Percentiles rank a stretch among this genome's conserved stretches.
These are phyloP conservation scores for Thryonomys swinderianus DNA, from an alignment of 2,113 vertebrate species.

Conservation along the genomic window DNA sequence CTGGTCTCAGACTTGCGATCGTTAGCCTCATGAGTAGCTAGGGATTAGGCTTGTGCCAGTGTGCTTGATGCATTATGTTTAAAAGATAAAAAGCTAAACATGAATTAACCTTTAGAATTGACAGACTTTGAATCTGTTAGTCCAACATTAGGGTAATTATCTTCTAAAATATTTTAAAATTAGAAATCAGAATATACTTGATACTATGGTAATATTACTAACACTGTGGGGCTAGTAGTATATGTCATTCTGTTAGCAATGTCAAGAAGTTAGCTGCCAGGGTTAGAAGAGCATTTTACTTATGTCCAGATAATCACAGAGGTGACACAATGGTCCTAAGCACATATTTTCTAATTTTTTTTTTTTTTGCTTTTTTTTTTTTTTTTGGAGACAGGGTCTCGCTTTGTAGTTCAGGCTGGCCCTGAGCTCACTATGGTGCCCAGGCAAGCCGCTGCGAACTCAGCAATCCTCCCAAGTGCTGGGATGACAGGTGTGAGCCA, in stretches of 20 bases:
- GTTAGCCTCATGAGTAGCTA: neutral
- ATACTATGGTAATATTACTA: neutral
- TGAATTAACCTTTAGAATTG: constrained; percentile 24
- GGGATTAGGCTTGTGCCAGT: neutral
- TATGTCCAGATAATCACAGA: neutral
- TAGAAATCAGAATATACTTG: constrained; percentile 11
- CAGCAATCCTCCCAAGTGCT: too few relatives aligned
- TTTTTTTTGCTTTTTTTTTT: too few relatives aligned
- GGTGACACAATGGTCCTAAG: neutral
- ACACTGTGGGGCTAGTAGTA: neutral
- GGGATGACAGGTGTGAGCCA: too few relatives aligned
- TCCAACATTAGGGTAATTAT: neutral
- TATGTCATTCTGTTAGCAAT: neutral
- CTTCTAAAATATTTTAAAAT: constrained; percentile 41
- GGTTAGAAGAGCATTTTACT: neutral
- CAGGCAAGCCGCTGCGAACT: too few relatives aligned
- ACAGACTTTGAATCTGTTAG: neutral
- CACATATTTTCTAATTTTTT: constrained; percentile 34
- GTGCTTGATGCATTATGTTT: neutral
- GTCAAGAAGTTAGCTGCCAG: neutral
- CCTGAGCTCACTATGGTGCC: too few relatives aligned
- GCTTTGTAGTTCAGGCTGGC: too few relatives aligned
- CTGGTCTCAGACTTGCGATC: neutral
- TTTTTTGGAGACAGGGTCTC: too few relatives aligned
- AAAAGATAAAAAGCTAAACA: neutral